Conservation (phyloP, 2,113 vertebrate genomes). For the Aptenodytes patagonicus region DNA sequence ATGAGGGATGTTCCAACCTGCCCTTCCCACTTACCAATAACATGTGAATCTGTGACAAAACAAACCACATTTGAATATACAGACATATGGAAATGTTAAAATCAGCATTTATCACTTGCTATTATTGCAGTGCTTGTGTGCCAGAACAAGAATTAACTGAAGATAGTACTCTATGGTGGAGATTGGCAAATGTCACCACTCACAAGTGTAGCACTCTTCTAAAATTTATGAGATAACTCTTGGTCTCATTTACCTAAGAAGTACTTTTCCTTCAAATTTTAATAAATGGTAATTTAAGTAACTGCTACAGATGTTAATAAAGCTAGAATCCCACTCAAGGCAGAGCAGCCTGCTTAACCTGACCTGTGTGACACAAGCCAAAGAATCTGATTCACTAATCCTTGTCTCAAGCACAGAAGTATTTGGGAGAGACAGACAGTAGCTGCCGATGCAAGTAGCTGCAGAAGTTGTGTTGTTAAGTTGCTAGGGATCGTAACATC, state of each 20-base stretch:
- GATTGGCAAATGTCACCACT: neutral
- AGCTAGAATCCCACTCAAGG: neutral
- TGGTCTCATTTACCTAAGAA: neutral
- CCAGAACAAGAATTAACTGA: neutral
- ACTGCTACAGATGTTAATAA: neutral
- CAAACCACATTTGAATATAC: neutral
- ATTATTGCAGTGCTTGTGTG: neutral
- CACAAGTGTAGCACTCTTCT: neutral
- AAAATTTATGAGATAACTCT: neutral
- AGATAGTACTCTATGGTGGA: neutral
- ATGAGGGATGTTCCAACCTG: neutral
- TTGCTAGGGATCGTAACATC: neutral
- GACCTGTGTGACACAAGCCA: neutral
- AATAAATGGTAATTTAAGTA: neutral
- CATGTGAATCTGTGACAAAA: neutral
- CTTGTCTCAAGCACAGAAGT: neutral
- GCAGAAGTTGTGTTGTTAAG: neutral
- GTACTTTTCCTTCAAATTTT: neutral
- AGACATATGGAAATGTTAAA: neutral
- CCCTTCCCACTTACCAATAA: neutral
- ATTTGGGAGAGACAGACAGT: neutral
- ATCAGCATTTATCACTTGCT: neutral
- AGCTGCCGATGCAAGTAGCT: neutral
- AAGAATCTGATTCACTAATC: constrained; percentile 10
- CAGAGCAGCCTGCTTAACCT: neutral